A percentile compares a stretch with the other conserved stretches of the same genome.
Evolutionary conservation across 2,113 vertebrate species (phyloP).

Genomic region (Sakesphorus luctuosus): DNA sequence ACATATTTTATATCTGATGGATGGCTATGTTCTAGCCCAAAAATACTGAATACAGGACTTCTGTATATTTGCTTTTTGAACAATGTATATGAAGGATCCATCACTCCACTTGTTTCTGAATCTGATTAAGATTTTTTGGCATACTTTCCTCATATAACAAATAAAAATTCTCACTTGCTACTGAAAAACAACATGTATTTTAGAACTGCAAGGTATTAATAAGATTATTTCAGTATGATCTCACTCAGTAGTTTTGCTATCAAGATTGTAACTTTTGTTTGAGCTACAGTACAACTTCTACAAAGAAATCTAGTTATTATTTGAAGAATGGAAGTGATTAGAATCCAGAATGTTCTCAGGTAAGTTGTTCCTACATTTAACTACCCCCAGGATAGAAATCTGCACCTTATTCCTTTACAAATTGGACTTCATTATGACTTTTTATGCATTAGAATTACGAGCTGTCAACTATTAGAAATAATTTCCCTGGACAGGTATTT

Average conservation of each 20-base stretch:
- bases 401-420: background rate
- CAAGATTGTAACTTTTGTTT: background rate
- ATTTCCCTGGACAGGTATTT: slow-evolving; percentile 1
- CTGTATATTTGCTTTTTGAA: background rate
- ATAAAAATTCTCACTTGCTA: background rate
- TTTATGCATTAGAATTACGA: background rate
- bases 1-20: background rate
- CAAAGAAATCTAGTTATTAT: background rate
- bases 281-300: background rate
- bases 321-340: background rate
- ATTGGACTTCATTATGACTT: background rate
- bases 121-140: background rate
- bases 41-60: background rate
- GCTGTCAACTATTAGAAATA: background rate
- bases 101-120: background rate
- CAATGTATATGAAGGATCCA: background rate
- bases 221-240: background rate
- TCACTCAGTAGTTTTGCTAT: background rate
- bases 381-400: background rate
- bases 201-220: background rate
- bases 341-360: background rate
- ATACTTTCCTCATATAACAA: background rate
- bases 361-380: background rate
- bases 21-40: background rate
- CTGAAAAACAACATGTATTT: background rate